Base-by-base conservation (phyloP, 2,888 invertebrate genomes). In the Protonemura montana region DNA sequence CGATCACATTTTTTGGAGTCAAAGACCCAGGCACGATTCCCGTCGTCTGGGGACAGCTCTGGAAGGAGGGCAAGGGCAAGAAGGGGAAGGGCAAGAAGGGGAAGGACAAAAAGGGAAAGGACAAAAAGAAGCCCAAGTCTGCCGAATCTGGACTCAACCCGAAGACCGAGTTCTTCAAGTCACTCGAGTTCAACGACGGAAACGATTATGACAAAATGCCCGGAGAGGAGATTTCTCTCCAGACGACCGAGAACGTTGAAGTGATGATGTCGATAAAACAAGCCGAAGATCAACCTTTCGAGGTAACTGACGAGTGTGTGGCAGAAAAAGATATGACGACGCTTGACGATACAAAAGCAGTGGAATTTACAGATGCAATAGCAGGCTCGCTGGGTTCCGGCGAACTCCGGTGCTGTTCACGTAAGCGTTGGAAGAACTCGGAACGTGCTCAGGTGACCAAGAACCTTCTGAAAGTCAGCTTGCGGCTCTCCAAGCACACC, bases 171-270 rank as follows among this genome's bases (percentile, higher is more conserved):
- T 41, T 21, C 26, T 26, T 26, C 16, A 27, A 42, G 30, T 82
- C 82, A 25, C n/a, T 86, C 81, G 29, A 77, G 26, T 7, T 87
- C 86, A n/a, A 87, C 26, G 76, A 85, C 87, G 21, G 85, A 84
- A 28, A 42, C 76, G 7, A 59, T 87, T 35, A 27, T 76, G 16
- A 86, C 78, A 27, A 29, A 76, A 26, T 42, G 76, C 28, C 78
- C 83, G 10, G 84, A 41, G 13, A 21, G 59, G 6, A 0, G 16
- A 21, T 13, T 21, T 10, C 13, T 10, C 16, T 59, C 3, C 16
- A 2, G 7, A 21, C 6, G 59, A 21, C 21, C 1, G 59, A 2
- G 16, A 21, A 21, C 59, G 59, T 1, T 3, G 59, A 7, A 1
- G 59, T 7, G 59, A 21, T 21, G 59, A 7, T 21, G 7, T 10